Evolutionary conservation across 2,113 vertebrate genomes (phyloP).

Genomic region (Campylomormyrus tamandua): DNA sequence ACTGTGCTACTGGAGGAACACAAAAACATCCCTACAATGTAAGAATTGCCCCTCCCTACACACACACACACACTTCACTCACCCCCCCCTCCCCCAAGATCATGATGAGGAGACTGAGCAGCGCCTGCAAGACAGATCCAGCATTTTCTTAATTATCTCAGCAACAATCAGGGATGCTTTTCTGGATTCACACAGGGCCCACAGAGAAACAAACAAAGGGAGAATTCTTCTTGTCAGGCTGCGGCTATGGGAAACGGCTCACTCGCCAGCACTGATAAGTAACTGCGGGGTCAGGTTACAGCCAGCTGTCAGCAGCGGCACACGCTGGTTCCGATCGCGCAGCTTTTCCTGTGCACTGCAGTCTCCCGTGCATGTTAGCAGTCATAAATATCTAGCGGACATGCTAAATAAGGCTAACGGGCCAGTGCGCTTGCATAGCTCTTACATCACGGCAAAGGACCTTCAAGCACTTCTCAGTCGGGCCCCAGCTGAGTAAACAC

Average conservation of each 20-base stretch:
- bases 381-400: constrained; percentile 51
- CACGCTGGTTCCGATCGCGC: constrained; percentile 48
- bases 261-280: constrained; percentile 60
- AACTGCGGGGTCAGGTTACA: constrained; percentile 61
- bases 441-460: constrained; percentile 54
- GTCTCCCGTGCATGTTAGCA: constrained; percentile 51
- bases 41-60: neutral
- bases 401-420: constrained; percentile 59
- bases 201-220: constrained; percentile 63
- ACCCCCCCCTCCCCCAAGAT: constrained; percentile 13
- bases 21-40: neutral
- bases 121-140: constrained; percentile 51
- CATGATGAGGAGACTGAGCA: constrained; percentile 39
- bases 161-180: constrained; percentile 55
- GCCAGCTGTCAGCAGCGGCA: constrained; percentile 63
- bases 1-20: neutral
- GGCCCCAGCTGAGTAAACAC: constrained; percentile 65
- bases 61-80: neutral
- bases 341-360: constrained; percentile 54
- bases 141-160: constrained; percentile 62
- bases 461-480: constrained; percentile 38
- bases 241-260: constrained; percentile 64
- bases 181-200: constrained; percentile 62
- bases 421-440: constrained; percentile 39
- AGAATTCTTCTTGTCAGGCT: constrained; percentile 57